Evolutionary conservation across 2,888 invertebrate species (phyloP).

Genomic region (Netelia virgata): DNA sequence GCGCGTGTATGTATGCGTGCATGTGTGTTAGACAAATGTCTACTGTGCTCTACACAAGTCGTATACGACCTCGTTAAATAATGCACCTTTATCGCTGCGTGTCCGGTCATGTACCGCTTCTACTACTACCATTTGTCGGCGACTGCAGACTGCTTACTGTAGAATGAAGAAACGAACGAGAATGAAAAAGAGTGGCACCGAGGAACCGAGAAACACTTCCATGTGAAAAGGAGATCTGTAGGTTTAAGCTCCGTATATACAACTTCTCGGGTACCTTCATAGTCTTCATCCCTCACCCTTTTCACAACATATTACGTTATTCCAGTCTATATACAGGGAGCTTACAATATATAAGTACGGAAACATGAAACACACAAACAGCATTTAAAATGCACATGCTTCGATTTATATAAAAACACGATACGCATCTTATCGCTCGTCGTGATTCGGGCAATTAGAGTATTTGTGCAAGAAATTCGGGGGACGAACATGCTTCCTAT

Average conservation of each 20-base stretch:
- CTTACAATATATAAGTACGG: not conserved
- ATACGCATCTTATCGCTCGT: not conserved
- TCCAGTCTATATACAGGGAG: not conserved
- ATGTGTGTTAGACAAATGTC: not conserved
- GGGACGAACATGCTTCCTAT: not conserved
- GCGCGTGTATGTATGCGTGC: not conserved
- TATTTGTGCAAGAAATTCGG: conserved; percentile 20
- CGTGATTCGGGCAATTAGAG: conserved; percentile 20
- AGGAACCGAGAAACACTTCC: conserved; percentile 39
- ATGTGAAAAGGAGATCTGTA: conserved; percentile 32
- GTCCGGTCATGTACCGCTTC: conserved; percentile 68
- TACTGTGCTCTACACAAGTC: conserved; percentile 63
- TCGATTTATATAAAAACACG: not conserved
- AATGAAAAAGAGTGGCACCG: conserved; percentile 21
- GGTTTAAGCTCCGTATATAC: conserved; percentile 57
- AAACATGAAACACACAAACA: not conserved
- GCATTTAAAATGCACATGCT: not conserved
- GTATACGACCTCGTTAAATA: conserved; percentile 73
- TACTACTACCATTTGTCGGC: conserved; percentile 56
- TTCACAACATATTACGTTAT: conserved; percentile 1
- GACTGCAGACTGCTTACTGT: conserved; percentile 51
- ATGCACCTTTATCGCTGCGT: conserved; percentile 77
- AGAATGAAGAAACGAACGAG: conserved; percentile 37
- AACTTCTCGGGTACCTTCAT: conserved; percentile 51
- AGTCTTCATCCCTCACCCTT: not conserved